These are phyloP conservation scores for Amphilophus citrinellus DNA, from an alignment of 2,113 vertebrate genomes.

Conservation along the genomic window DNA sequence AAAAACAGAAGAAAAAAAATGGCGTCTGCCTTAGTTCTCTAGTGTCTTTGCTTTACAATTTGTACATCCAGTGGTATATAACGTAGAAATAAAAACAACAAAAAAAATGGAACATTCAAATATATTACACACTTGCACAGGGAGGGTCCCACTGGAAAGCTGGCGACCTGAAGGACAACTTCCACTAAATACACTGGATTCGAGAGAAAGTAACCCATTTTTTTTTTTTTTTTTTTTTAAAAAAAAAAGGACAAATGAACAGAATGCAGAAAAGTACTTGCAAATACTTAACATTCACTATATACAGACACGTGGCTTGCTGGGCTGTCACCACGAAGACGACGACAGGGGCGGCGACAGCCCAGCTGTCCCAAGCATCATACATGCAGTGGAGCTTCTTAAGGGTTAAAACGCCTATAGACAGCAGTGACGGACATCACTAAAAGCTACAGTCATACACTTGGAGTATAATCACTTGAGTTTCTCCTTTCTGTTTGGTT, in stretches of 20 bases:
- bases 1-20: constrained; percentile 50
- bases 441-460: constrained; percentile 84
- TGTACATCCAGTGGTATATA: constrained; percentile 82
- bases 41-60: constrained; percentile 81
- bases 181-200: constrained; percentile 82
- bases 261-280: constrained; percentile 82
- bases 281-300: constrained; percentile 95
- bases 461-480: constrained; percentile 64
- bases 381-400: constrained; percentile 91
- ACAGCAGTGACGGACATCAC: constrained; percentile 92
- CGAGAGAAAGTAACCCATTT: constrained; percentile 51
- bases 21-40: constrained; percentile 69
- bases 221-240: too few species aligned
- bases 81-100: constrained; percentile 45
- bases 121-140: constrained; percentile 79
- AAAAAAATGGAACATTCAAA: constrained; percentile 88
- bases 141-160: constrained; percentile 62
- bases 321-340: constrained; percentile 84
- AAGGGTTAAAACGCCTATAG: constrained; percentile 87
- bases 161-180: constrained; percentile 71
- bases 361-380: constrained; percentile 88
- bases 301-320: constrained; percentile 88
- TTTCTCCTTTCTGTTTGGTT: constrained; percentile 75
- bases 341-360: constrained; percentile 68
- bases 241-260: constrained; percentile 57